Base-by-base conservation (phyloP, 1,140 invertebrate genomes). In the Aricia agestis region DNA sequence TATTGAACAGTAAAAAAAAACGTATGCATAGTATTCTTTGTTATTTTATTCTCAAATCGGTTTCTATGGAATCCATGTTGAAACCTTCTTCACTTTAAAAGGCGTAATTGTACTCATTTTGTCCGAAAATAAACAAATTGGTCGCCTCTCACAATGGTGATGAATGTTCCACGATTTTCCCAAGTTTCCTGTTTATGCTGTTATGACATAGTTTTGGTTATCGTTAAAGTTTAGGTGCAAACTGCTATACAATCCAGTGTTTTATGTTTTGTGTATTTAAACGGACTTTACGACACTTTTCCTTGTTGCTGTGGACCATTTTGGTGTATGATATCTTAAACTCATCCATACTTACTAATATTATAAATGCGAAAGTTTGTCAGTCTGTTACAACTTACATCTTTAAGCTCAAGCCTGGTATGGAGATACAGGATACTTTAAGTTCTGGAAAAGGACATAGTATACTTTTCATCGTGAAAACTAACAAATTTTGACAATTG, bases 171-270 rank as follows among this genome's bases (percentile, higher is more conserved):
- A 7, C 45, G 13, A 4, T 63, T 63, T 63, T 63, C 59, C 59
- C 18, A 6, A 11, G 59, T 63, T 63, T 63, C 59, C 59, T 63
- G 59, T 69, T 69, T 69, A 32, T 57, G 17, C 67, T 25, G 67
- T 68, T 68, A 68, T 68, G 45, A 68, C 52, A 68, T 57, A 25
- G 67, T 68, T 57, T 68, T 57, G 67, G 42, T 68, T 52, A 52
- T 57, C 66, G 66, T 36, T 41, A 66, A 66, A 66, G 41, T 67
- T 67, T 41, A 67, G 66, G 32, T 41, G 66, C 32, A 36, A 67
- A 67, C 59, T 18, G 59, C 18, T 63, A 25, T 63, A n/a, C n/a
- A 19, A 42, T 17, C 31, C 31, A 18, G 11, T 4, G 66, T 36
- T 67, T 67, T 42, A 42, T 36, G 66, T 15, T 17, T 67, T 67